Evolutionary conservation across 53 echinoderm and acorn worm species (phyloP), one percentile per base, ranked within the genome.

Genomic region (Astropecten irregularis): DNA sequence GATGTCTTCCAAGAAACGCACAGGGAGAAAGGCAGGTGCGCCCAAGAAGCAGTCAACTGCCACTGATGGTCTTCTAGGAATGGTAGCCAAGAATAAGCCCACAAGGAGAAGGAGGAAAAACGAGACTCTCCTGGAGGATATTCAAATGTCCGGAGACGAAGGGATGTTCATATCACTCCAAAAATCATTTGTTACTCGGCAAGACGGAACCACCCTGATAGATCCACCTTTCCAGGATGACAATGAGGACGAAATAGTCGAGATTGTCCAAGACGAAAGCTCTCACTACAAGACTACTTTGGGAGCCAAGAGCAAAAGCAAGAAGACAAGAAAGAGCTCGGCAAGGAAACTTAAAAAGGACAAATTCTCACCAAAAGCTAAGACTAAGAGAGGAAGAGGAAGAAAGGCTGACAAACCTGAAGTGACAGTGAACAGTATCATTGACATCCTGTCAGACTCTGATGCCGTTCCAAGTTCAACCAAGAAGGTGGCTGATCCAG

Each of bases 161-260:
- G 74, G 79, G 32, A 79, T 62, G 79, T 79, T 79, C 19, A 79
- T 79, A 79, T 79, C 79, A 3, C 79, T 79, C 34, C 79, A 62
- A 29, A 79, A 62, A 44, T 61, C 79, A 31, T 8, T 30, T 0
- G 61, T 44, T 30, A 42, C 16, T 25, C 58, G 18, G 58, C 76
- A 56, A 2, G 58, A 76, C 11, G 38, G 56, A 39, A 58, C 39
- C 2, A 39, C 39, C 25, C 56, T 40, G 76, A 8, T 32, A 16
- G 39, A 26, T 25, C 25, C 57, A 13, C 61, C 79, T 0, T 62
- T 79, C 47, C 60, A 48, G 16, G 79, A 62, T 62, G 79, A 37
- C 9, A 62, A 79, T 14, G 79, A 79, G 27, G 79, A 61, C 31
- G 79, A 33, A 19, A 30, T 46, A 22, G 18, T 57, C 15, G 63